Conservation (phyloP, 2,113 vertebrate species). For the Pelecanus crispus region DNA sequence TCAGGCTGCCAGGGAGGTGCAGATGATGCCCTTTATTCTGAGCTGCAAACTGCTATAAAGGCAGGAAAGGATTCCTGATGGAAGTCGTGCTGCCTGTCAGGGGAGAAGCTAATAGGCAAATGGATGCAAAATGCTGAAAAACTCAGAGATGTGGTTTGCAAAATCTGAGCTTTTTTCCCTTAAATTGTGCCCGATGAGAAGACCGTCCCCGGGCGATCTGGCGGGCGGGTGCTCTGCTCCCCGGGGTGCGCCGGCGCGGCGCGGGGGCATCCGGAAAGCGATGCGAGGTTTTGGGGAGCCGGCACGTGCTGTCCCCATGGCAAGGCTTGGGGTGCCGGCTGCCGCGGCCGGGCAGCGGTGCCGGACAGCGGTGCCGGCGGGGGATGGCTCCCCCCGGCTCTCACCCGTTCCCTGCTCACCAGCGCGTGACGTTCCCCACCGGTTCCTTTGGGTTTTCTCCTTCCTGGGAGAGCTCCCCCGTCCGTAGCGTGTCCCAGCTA, state of each 20-base stretch:
- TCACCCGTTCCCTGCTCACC: background rate
- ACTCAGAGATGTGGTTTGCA: background rate
- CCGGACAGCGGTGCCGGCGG: fast-evolving
- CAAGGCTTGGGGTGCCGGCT: fast-evolving
- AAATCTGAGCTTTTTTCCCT: background rate
- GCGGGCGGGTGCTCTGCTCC: background rate
- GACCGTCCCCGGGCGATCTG: fast-evolving
- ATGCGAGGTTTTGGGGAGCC: background rate
- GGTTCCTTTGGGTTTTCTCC: background rate
- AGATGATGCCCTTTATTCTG: background rate
- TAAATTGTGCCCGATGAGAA: no score
- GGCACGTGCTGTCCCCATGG: background rate
- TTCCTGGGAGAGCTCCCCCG: background rate
- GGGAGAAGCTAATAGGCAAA: background rate
- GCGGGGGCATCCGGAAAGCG: background rate
- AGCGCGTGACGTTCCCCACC: fast-evolving
- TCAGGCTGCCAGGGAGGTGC: background rate
- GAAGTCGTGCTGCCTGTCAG: fast-evolving
- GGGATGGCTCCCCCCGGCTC: background rate
- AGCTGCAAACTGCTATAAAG: background rate
- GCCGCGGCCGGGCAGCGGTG: fast-evolving
- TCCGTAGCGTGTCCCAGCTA: background rate
- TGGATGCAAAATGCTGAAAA: background rate
- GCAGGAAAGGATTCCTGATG: background rate
- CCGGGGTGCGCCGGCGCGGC: fast-evolving